These are phyloP conservation scores for Peromyscus nudipes DNA, from an alignment of 2,797 vertebrate genomes.

Conservation along the genomic window DNA sequence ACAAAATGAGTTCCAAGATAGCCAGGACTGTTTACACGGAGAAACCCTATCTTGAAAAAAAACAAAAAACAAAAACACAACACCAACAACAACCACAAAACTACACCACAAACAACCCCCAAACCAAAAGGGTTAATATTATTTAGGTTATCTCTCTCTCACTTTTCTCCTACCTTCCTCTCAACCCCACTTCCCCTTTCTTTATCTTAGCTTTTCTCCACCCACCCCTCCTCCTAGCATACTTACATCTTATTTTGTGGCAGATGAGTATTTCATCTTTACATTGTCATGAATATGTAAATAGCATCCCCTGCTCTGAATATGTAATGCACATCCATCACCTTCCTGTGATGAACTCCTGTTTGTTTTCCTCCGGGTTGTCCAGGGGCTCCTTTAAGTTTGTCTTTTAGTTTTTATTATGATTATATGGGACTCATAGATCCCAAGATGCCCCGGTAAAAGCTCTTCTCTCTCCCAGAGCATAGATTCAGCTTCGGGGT, in stretches of 20 bases:
- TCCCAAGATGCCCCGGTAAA: no score
- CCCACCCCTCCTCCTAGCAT: not conserved
- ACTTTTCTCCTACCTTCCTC: no score
- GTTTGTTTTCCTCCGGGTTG: not conserved
- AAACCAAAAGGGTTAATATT: not conserved
- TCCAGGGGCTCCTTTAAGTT: not conserved
- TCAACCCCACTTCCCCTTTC: no score
- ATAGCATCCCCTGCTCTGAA: not conserved
- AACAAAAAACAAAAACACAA: not conserved
- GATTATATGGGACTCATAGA: not conserved
- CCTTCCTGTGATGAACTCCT: not conserved
- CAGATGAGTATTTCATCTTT: not conserved
- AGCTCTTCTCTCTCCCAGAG: not conserved
- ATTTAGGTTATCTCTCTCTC: not conserved
- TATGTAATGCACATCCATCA: not conserved
- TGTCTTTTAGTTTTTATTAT: not conserved
- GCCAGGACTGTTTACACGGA: not conserved
- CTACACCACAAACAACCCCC: not conserved
- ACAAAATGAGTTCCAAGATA: not conserved
- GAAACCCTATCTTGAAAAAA: not conserved
- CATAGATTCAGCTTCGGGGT: accelerated
- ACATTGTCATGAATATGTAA: not conserved
- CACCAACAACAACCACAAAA: not conserved
- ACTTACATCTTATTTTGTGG: not conserved
- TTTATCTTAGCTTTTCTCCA: not conserved